Conservation (phyloP, 2,113 vertebrate species). For the Solea solea region DNA sequence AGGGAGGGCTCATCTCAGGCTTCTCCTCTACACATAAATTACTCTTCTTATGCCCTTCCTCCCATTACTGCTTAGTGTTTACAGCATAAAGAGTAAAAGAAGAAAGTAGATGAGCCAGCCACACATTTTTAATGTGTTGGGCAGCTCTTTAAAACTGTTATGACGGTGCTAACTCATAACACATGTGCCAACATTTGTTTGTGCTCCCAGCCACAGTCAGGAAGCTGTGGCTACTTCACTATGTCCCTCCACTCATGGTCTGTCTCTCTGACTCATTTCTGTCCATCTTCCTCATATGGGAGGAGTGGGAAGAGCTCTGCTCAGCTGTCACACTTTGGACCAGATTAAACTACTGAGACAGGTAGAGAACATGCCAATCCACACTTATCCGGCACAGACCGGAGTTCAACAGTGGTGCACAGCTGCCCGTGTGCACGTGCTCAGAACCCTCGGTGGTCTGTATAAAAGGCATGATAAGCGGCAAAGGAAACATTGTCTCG, state of each 20-base stretch:
- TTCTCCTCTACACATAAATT: conserved; percentile 78
- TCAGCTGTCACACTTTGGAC: conserved; percentile 77
- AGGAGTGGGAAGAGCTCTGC: conserved; percentile 61
- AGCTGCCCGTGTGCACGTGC: conserved; percentile 67
- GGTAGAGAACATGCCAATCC: conserved; percentile 70
- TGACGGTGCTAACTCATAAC: conserved; percentile 74
- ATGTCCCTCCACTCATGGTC: conserved; percentile 18
- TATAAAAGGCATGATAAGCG: conserved; percentile 59
- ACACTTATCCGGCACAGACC: conserved; percentile 66
- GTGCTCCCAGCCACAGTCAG: conserved; percentile 60
- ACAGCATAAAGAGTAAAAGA: conserved; percentile 58
- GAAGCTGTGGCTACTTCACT: conserved; percentile 44
- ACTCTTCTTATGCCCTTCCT: conserved; percentile 73
- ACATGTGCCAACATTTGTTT: conserved; percentile 81
- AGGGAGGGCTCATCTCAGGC: conserved; percentile 74
- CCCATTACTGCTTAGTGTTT: conserved; percentile 71
- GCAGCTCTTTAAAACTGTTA: conserved; percentile 70
- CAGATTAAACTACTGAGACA: conserved; percentile 68
- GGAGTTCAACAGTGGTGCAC: conserved; percentile 62
- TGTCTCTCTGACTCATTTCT: conserved; percentile 39
- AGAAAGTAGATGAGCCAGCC: conserved; percentile 58
- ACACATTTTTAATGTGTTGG: conserved; percentile 79
- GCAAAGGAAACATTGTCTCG: conserved; percentile 39
- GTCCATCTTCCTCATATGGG: conserved; percentile 36
- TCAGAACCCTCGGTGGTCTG: conserved; percentile 64